These are phyloP conservation scores for Torymus auratus DNA, from an alignment of 2,888 invertebrate species.

Conservation along the genomic window DNA sequence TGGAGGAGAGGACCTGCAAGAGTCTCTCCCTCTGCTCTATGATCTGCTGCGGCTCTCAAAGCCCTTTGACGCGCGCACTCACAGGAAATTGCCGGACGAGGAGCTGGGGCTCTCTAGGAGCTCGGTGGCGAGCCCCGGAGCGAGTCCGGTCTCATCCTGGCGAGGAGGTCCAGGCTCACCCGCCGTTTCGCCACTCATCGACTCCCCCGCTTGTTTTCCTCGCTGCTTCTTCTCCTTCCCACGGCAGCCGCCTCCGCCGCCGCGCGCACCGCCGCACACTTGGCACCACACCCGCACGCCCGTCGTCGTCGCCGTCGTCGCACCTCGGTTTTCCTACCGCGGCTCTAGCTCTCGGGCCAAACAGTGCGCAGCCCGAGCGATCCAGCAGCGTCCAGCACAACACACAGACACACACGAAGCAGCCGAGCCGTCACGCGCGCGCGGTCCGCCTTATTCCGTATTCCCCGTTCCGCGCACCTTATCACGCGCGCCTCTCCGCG, in stretches of 20 bases:
- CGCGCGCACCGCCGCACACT: slow-evolving; percentile 12
- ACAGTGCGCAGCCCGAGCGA: neutral
- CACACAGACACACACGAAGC: too few relatives aligned
- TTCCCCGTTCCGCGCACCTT: slow-evolving; percentile 18
- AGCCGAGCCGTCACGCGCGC: slow-evolving; percentile 48
- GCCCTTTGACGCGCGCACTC: neutral
- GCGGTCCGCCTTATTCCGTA: slow-evolving; percentile 45
- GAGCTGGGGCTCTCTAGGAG: slow-evolving; percentile 18
- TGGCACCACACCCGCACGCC: too few relatives aligned
- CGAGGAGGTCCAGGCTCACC: neutral
- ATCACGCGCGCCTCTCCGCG: neutral
- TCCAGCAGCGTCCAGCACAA: too few relatives aligned
- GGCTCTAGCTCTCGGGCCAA: too few relatives aligned
- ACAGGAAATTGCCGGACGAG: neutral
- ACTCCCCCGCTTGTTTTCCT: slow-evolving; percentile 8
- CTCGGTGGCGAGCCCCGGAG: slow-evolving; percentile 26
- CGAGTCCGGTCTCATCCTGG: slow-evolving; percentile 35
- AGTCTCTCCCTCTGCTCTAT: neutral
- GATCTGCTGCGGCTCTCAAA: neutral
- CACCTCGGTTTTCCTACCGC: too few relatives aligned
- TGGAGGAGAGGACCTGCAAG: slow-evolving; percentile 7
- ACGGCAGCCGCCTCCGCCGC: slow-evolving; percentile 10
- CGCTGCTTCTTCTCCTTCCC: neutral
- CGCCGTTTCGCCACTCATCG: neutral
- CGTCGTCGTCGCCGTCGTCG: too few relatives aligned